phyloP scores from a whole-genome alignment of 2,888 invertebrate genomes.

The Hesperia comma region DNA sequence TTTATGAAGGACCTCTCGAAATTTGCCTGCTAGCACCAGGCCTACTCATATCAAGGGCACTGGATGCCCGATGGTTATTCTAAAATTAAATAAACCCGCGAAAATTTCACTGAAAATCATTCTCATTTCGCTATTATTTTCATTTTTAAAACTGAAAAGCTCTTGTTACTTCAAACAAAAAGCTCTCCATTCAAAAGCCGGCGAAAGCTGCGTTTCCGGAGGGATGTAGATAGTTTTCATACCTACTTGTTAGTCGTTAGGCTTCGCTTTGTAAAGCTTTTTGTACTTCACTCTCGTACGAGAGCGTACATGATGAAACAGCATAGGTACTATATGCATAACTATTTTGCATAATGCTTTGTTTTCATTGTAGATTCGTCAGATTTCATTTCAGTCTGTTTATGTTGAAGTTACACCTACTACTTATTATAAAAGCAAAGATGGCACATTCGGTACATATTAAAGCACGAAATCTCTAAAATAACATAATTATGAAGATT shows the following conservation, averaged over 20 bases:
- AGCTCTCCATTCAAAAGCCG: constrained; percentile 22
- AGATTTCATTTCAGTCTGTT: no score
- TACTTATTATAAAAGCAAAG: no score
- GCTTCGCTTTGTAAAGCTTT: constrained; percentile 9
- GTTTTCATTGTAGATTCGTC: not conserved
- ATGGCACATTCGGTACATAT: no score
- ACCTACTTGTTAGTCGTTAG: constrained; percentile 24
- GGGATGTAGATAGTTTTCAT: constrained; percentile 31
- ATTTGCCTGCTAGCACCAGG: no score
- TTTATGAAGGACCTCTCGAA: no score
- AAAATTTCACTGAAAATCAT: constrained; percentile 10
- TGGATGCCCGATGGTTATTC: not conserved
- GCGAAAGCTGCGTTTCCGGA: constrained; percentile 18
- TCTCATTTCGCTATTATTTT: constrained; percentile 23
- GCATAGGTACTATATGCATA: not conserved
- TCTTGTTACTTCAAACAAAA: constrained; percentile 32
- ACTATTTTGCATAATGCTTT: not conserved
- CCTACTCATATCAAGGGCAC: not conserved
- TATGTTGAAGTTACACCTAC: no score
- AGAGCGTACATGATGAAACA: not conserved
- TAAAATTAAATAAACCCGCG: constrained; percentile 4
- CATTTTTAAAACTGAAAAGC: constrained; percentile 26
- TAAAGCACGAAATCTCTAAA: no score
- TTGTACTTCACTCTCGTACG: constrained; percentile 9
- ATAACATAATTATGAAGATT: no score